Base-by-base conservation (phyloP, 2,888 invertebrate species). In the Athetis lepigone region DNA sequence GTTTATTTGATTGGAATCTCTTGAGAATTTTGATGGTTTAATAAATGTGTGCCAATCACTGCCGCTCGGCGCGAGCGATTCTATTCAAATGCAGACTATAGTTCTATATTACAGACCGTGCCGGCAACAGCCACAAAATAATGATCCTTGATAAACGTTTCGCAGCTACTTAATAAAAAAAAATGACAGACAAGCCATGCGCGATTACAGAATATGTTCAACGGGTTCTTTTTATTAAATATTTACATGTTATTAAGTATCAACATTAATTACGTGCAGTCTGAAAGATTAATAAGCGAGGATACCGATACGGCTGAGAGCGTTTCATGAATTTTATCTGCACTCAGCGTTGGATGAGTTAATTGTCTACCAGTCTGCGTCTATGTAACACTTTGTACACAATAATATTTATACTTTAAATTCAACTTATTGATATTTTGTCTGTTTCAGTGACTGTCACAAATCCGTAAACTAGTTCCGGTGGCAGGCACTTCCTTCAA, bases 11-110 rank as follows among this genome's bases (percentile, higher is more conserved):
- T 73, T 66, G 47, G 39, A 49, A 66, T 65, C 62, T 75, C 67
- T 67, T 58, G 72, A 70, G 62, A 75, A 69, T 70, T 72, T 70
- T 52, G 52, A 66, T 58, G 60, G 59, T 69, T 70, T 60, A 66
- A 65, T 74, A 63, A 56, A 62, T 75, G 63, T 67, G 70, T 77
- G 55, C 82, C 77, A 81, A 77, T 75, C 71, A 70, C 79, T 66
- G 60, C 88, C 85, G 79, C 82, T 77, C 84, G 84, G 77, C 77
- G 66, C 83, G 86, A 85, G 80, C 77, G 89, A 78, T 80, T 80
- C 83, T 85, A 88, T 87, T 82, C 85, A 84, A 90, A 87, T 90
- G 66, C 69, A 73, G 25, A 60, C 36, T 58, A 76, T n/a, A 42
- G 36, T 11, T 23, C 39, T 51, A 69, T 79, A 58, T 79, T 81